These are phyloP conservation scores for Tethya wilhelma DNA, from an alignment of 37 sponge, comb jelly and placozoan genomes.

Conservation along the genomic window DNA sequence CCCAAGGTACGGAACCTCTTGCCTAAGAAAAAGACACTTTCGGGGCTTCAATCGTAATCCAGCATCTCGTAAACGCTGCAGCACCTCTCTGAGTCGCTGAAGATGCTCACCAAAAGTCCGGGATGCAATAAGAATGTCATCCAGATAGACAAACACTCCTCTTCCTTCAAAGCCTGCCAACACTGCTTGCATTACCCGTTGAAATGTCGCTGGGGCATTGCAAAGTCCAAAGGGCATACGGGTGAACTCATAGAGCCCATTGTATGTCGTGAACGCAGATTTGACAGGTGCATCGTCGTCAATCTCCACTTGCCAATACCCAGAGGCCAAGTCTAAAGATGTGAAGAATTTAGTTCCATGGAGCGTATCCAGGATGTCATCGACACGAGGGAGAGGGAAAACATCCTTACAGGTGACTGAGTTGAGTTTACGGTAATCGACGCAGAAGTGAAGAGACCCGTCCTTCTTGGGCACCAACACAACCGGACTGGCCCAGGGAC, in stretches of 20 bases:
- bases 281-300: slow-evolving; percentile 23
- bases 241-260: slow-evolving; percentile 58
- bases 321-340: slow-evolving; percentile 56
- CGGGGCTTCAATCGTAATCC: no score
- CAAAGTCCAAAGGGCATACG: slow-evolving; percentile 73
- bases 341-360: slow-evolving; percentile 41
- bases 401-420: slow-evolving; percentile 62
- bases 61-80: slow-evolving; percentile 17
- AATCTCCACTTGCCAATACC: slow-evolving; percentile 71
- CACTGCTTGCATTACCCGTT: slow-evolving; percentile 17
- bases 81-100: slow-evolving; percentile 35
- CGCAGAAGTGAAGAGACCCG: slow-evolving; percentile 48
- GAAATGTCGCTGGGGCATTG: slow-evolving; percentile 54
- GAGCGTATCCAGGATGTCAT: slow-evolving; percentile 7
- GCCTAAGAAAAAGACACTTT: no score
- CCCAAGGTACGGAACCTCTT: slow-evolving; percentile 27
- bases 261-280: slow-evolving; percentile 53
- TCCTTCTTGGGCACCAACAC: slow-evolving; percentile 65
- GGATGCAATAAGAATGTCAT: slow-evolving; percentile 22
- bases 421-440: slow-evolving; percentile 63
- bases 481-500: slow-evolving; percentile 62
- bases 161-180: not conserved
- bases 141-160: slow-evolving; percentile 1
- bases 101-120: slow-evolving; percentile 15
- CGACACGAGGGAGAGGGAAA: slow-evolving; percentile 23